Conservation (phyloP, 2,113 vertebrate species). For the Lepus timidus region DNA sequence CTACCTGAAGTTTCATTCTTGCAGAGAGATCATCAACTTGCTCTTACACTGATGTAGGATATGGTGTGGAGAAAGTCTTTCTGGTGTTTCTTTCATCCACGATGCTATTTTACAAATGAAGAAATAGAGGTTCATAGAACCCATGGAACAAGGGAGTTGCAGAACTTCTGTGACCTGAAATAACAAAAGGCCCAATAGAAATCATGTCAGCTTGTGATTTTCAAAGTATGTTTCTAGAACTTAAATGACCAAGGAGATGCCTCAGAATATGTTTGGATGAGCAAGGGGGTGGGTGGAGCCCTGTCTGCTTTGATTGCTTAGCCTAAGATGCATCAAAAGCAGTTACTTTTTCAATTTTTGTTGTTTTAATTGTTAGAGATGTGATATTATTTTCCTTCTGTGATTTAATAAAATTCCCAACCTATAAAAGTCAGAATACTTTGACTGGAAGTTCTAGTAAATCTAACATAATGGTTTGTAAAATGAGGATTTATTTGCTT, state of each 20-base stretch:
- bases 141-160: neutral
- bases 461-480: conserved; percentile 34
- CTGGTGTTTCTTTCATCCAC: neutral
- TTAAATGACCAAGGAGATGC: neutral
- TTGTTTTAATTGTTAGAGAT: neutral
- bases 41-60: neutral
- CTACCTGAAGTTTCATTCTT: neutral
- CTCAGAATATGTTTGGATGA: neutral
- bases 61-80: neutral
- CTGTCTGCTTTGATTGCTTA: neutral
- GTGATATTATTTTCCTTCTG: conserved; percentile 1
- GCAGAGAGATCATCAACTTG: neutral
- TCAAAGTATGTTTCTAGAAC: neutral
- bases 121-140: neutral
- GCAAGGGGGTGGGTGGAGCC: neutral
- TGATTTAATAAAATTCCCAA: neutral
- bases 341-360: neutral
- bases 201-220: neutral
- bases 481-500: conserved; percentile 36
- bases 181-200: neutral
- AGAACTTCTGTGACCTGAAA: neutral
- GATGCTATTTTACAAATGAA: conserved; percentile 5
- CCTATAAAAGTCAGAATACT: neutral
- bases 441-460: neutral
- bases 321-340: neutral